phyloP scores from a whole-genome alignment of 2,888 invertebrate species.

The Drosophila nigricruria region DNA sequence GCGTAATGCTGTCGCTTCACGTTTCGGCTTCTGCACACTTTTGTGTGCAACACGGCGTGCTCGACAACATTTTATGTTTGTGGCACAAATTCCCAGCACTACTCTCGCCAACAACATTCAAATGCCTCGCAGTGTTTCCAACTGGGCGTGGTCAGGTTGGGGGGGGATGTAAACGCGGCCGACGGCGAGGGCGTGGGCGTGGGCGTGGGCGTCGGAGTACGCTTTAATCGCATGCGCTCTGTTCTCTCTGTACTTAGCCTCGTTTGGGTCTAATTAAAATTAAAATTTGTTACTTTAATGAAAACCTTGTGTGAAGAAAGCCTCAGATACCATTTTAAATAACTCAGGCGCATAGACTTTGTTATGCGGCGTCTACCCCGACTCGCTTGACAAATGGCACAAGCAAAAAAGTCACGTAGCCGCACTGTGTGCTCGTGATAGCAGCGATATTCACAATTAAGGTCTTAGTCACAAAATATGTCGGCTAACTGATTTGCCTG shows the following conservation, averaged over 20 bases:
- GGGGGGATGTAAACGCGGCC: not conserved
- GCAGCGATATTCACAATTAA: slow-evolving; percentile 33
- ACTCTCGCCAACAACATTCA: slow-evolving; percentile 20
- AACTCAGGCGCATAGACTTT: slow-evolving; percentile 33
- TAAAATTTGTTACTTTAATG: slow-evolving; percentile 76
- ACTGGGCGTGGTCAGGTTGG: slow-evolving; percentile 19
- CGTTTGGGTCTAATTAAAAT: slow-evolving; percentile 81
- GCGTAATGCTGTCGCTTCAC: slow-evolving; percentile 53
- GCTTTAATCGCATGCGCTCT: slow-evolving; percentile 33
- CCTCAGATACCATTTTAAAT: slow-evolving; percentile 61
- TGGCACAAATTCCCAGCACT: slow-evolving; percentile 31
- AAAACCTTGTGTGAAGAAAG: slow-evolving; percentile 62
- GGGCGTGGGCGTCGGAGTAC: slow-evolving; percentile 13
- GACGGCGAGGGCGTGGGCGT: not conserved
- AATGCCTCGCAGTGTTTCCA: slow-evolving; percentile 13
- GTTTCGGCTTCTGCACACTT: slow-evolving; percentile 56
- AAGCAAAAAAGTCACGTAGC: slow-evolving; percentile 62
- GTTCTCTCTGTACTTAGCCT: slow-evolving; percentile 54
- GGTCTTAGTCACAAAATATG: slow-evolving; percentile 26
- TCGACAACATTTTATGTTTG: slow-evolving; percentile 68
- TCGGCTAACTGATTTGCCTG: slow-evolving; percentile 31
- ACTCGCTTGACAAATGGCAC: slow-evolving; percentile 42
- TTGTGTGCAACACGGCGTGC: slow-evolving; percentile 68
- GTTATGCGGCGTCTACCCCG: slow-evolving; percentile 8
- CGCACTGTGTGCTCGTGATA: slow-evolving; percentile 52